These are phyloP conservation scores for Zaprionus lineosus DNA, from an alignment of 2,888 invertebrate genomes.

Conservation along the genomic window DNA sequence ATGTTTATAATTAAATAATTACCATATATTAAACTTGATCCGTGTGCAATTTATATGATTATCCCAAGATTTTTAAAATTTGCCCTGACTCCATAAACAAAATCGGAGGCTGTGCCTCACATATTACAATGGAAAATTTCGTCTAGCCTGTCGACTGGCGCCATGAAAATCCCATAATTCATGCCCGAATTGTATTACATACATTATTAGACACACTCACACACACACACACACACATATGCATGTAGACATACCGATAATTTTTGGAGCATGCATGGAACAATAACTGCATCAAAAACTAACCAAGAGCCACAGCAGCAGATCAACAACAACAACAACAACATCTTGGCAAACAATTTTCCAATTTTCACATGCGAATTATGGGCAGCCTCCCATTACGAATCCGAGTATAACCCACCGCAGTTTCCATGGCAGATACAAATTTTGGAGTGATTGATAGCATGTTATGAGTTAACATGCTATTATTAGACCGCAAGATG, in stretches of 20 bases:
- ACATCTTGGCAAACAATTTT: slow-evolving; percentile 59
- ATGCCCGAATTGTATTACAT: slow-evolving; percentile 19
- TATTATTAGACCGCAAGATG: slow-evolving; percentile 75
- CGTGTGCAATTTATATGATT: too few species aligned
- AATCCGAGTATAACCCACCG: slow-evolving; percentile 44
- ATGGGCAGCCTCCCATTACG: slow-evolving; percentile 41
- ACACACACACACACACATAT: slow-evolving; percentile 9
- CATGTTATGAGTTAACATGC: slow-evolving; percentile 79
- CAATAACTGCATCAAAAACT: slow-evolving; percentile 36
- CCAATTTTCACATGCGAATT: slow-evolving; percentile 79
- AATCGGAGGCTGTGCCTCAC: slow-evolving; percentile 8
- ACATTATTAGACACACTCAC: slow-evolving; percentile 6
- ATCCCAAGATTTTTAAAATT: neutral
- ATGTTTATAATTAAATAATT: too few species aligned
- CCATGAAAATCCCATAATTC: slow-evolving; percentile 48
- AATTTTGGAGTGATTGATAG: slow-evolving; percentile 77
- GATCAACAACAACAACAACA: slow-evolving; percentile 18
- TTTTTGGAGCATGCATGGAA: slow-evolving; percentile 62
- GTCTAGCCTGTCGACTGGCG: slow-evolving; percentile 44
- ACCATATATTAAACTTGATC: too few species aligned
- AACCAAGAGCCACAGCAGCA: slow-evolving; percentile 20
- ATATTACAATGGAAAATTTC: slow-evolving; percentile 34
- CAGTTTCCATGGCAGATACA: slow-evolving; percentile 48
- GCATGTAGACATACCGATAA: slow-evolving; percentile 22
- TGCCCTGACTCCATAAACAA: too few species aligned